Conservation (phyloP, 2,888 invertebrate genomes). For the Crossocerus cetratus region DNA sequence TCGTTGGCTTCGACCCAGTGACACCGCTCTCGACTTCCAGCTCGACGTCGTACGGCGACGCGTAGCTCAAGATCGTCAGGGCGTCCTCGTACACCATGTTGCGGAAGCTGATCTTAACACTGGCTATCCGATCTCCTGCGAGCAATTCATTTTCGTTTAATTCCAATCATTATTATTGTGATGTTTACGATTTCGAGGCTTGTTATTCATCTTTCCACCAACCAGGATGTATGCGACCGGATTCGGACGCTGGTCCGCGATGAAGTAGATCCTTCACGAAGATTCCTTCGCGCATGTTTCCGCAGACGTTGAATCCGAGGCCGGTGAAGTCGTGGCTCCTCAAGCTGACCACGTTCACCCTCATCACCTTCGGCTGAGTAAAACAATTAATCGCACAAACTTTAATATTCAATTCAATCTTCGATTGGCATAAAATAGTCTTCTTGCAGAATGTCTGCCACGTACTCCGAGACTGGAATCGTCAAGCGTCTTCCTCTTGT, state of each 20-base stretch:
- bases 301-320: conserved; percentile 90
- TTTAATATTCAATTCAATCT: not conserved
- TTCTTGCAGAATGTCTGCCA: not conserved
- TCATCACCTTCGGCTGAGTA: conserved; percentile 78
- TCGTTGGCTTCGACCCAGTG: conserved; percentile 73
- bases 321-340: conserved; percentile 93
- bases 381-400: conserved; percentile 11
- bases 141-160: too few relatives aligned
- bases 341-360: conserved; percentile 84
- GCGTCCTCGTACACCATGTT: conserved; percentile 95
- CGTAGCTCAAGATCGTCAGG: conserved; percentile 91
- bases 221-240: conserved; percentile 89
- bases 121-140: conserved; percentile 91
- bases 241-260: conserved; percentile 92
- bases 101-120: conserved; percentile 91
- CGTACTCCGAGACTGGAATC: conserved; percentile 80
- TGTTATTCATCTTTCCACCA: conserved; percentile 50
- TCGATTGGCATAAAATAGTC: not conserved
- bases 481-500: conserved; percentile 80
- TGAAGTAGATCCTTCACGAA: conserved; percentile 91
- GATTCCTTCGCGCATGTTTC: conserved; percentile 94
- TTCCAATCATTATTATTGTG: too few relatives aligned
- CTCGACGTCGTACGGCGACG: conserved; percentile 92
- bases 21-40: conserved; percentile 84
- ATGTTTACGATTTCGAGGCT: too few relatives aligned